Conservation (phyloP, 2,113 vertebrate genomes). For the Macrotis lagotis region DNA sequence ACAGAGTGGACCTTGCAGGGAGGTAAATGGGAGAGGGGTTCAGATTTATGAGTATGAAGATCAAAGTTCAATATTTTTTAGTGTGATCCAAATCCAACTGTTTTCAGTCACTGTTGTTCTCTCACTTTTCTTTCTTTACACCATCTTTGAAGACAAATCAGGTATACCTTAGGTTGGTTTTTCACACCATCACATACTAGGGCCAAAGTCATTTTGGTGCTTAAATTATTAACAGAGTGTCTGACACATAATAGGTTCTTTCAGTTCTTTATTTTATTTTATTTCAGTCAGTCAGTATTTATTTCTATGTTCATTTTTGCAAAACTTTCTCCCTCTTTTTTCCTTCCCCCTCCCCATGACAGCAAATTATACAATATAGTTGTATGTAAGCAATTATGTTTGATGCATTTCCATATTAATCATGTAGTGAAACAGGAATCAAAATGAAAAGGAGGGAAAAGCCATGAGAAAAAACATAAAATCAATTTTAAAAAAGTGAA, state of each 20-base stretch:
- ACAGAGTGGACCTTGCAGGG: conserved; percentile 98
- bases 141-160: not conserved
- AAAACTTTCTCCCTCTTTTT: too few relatives aligned
- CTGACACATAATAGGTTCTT: not conserved
- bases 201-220: not conserved
- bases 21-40: conserved; percentile 87
- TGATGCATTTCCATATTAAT: too few relatives aligned
- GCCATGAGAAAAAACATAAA: too few relatives aligned
- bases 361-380: too few relatives aligned
- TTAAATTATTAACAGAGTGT: not conserved
- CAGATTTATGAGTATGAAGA: fast-evolving
- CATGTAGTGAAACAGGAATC: too few relatives aligned
- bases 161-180: not conserved
- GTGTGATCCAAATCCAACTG: not conserved
- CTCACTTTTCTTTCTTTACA: not conserved
- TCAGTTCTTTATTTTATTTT: too few relatives aligned
- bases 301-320: too few relatives aligned
- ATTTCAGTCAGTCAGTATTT: too few relatives aligned
- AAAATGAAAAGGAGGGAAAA: too few relatives aligned
- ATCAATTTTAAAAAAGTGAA: too few relatives aligned
- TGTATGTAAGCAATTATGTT: too few relatives aligned
- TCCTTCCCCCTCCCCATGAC: too few relatives aligned
- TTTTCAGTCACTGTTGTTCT: not conserved
- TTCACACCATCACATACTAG: not conserved
- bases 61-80: not conserved